These are phyloP conservation scores for Pseudorectes ferrugineus DNA, from an alignment of 2,113 vertebrate species.

Conservation along the genomic window DNA sequence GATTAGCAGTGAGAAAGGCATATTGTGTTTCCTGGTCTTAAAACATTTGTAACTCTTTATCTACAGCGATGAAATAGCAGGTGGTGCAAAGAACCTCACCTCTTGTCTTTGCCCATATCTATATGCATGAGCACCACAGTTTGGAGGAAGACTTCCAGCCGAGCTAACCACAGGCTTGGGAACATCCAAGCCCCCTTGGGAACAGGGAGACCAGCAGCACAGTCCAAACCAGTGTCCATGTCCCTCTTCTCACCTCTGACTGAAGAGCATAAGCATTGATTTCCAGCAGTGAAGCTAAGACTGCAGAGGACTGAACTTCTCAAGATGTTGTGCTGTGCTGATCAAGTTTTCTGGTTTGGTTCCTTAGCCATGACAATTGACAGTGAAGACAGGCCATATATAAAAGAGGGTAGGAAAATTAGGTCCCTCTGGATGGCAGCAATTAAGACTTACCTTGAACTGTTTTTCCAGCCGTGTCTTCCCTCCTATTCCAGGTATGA, in stretches of 20 bases:
- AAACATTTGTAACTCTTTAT: neutral
- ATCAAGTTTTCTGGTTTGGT: neutral
- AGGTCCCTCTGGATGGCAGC: neutral
- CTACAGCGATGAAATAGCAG: neutral
- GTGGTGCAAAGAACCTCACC: neutral
- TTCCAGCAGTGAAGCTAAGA: neutral
- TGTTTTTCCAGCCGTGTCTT: slow-evolving; percentile 88
- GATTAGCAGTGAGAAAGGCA: neutral
- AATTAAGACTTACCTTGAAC: slow-evolving; percentile 81
- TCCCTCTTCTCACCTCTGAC: neutral
- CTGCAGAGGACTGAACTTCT: neutral
- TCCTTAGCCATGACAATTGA: neutral
- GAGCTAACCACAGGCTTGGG: neutral
- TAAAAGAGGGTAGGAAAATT: neutral
- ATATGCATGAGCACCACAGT: neutral
- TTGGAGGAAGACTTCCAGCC: neutral
- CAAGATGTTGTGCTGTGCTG: neutral
- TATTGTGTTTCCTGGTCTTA: neutral
- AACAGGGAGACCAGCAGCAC: neutral
- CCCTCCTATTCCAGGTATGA: slow-evolving; percentile 83
- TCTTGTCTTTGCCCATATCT: neutral
- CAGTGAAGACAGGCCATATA: neutral
- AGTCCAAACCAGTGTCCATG: neutral
- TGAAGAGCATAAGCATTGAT: neutral
- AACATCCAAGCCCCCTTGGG: neutral